Percentiles rank a stretch among this genome's conserved stretches.
phyloP scores from a whole-genome alignment of 1,140 invertebrate genomes.

The Tetramorium alpestre region DNA sequence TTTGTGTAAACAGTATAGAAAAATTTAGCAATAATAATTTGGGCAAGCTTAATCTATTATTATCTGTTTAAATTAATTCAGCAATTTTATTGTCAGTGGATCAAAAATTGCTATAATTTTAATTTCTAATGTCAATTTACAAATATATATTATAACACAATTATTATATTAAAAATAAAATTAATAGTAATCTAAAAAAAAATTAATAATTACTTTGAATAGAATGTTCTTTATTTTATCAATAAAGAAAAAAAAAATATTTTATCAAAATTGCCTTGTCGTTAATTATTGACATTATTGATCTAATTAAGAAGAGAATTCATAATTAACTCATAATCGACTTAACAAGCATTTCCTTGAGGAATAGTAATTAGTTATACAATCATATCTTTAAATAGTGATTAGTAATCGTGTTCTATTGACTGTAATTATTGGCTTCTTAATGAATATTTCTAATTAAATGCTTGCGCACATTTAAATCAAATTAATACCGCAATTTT shows the following conservation, averaged over 20 bases:
- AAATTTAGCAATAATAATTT: background rate
- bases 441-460: slow-evolving; percentile 5
- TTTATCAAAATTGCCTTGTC: background rate
- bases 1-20: background rate
- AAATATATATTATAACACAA: background rate
- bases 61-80: background rate
- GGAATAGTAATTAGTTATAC: background rate
- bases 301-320: background rate
- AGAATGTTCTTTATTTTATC: background rate
- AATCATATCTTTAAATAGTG: background rate
- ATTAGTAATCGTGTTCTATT: background rate
- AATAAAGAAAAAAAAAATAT: background rate
- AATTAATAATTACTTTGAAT: background rate
- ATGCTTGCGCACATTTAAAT: background rate
- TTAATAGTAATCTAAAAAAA: background rate
- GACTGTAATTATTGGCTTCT: background rate
- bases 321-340: background rate
- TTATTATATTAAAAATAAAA: background rate
- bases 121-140: background rate
- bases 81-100: background rate
- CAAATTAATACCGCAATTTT: background rate
- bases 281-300: background rate
- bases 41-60: background rate
- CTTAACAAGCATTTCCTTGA: background rate
- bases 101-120: background rate